A percentile compares a stretch with the other conserved stretches of the same genome.
Conservation (phyloP, 2,113 vertebrate genomes). For the Acrocephalus arundinaceus region DNA sequence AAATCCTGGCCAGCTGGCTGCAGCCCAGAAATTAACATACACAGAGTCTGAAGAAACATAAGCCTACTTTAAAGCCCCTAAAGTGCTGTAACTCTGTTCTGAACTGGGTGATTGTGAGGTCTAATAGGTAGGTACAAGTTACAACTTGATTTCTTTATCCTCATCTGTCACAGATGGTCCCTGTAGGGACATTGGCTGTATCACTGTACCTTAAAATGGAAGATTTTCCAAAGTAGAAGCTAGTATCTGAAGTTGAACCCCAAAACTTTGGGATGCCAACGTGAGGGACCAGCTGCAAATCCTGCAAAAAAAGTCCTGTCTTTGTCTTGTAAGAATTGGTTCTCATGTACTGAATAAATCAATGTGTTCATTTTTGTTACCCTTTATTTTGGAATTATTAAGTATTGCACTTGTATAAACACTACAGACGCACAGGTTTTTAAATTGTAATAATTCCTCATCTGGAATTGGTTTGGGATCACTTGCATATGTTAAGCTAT, state of each 20-base stretch:
- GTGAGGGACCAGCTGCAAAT: slow-evolving; percentile 45
- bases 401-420: slow-evolving; percentile 69
- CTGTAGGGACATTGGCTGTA: background rate
- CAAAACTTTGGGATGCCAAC: background rate
- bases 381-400: slow-evolving; percentile 59
- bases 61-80: slow-evolving; percentile 9
- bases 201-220: slow-evolving; percentile 14
- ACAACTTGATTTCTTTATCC: background rate
- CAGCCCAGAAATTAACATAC: background rate
- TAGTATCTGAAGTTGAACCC: background rate
- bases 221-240: background rate
- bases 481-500: slow-evolving; percentile 21
- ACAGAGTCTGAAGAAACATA: slow-evolving; percentile 38
- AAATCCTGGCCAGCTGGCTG: background rate
- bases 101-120: background rate
- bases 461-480: slow-evolving; percentile 59
- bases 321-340: slow-evolving; percentile 54
- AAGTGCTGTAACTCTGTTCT: background rate
- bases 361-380: slow-evolving; percentile 56
- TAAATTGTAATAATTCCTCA: slow-evolving; percentile 53
- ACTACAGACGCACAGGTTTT: slow-evolving; percentile 44
- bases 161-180: background rate
- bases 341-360: slow-evolving; percentile 46
- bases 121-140: background rate
- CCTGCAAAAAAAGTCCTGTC: background rate